Conservation (phyloP, 2,797 vertebrate species). For the Alfaro cultratus region DNA sequence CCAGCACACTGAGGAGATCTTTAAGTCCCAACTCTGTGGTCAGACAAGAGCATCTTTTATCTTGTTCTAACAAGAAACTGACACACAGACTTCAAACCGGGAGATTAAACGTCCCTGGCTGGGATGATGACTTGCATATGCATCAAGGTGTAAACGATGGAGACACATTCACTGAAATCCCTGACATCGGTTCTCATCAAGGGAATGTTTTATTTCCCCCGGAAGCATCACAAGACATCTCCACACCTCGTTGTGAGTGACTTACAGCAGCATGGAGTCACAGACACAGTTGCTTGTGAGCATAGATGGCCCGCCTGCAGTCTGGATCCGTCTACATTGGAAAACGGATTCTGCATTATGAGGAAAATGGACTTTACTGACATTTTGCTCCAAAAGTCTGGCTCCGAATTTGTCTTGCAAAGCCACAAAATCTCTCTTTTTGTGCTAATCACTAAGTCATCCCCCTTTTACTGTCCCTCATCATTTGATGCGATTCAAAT, state of each 20-base stretch:
- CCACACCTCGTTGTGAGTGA: neutral
- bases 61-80: neutral
- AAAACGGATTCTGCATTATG: neutral
- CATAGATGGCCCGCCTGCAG: neutral
- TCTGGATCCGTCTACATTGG: neutral
- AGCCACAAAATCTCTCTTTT: neutral
- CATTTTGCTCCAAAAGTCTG: neutral
- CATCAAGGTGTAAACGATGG: neutral
- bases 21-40: neutral
- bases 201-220: neutral
- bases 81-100: neutral
- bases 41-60: neutral
- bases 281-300: neutral
- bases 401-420: neutral
- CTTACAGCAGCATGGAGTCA: neutral
- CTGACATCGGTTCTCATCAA: neutral
- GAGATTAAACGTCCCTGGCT: neutral
- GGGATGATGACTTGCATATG: neutral
- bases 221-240: neutral
- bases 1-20: neutral
- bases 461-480: no score
- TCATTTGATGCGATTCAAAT: no score
- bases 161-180: neutral
- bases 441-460: neutral
- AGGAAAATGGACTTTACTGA: neutral